These are phyloP conservation scores for Ptilonorhynchus violaceus DNA, from an alignment of 2,113 vertebrate genomes.

Conservation along the genomic window DNA sequence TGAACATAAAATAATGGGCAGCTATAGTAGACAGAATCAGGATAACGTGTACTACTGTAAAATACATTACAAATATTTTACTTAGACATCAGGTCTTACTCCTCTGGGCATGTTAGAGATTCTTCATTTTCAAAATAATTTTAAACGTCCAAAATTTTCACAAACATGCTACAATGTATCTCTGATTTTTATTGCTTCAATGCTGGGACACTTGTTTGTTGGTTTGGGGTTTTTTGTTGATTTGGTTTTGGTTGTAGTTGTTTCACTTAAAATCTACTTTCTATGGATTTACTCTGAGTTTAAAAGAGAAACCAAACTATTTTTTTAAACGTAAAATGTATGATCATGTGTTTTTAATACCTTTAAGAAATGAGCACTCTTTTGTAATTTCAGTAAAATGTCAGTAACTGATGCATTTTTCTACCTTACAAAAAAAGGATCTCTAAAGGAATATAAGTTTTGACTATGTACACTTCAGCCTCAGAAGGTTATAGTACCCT, in stretches of 20 bases:
- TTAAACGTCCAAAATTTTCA: not conserved
- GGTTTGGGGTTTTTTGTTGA: rapidly evolving
- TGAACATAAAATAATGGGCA: not conserved
- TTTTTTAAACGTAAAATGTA: not conserved
- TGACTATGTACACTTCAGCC: not conserved
- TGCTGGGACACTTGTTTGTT: not conserved
- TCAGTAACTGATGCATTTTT: not conserved
- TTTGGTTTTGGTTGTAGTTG: not conserved
- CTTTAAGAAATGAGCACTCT: not conserved
- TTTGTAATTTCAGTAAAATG: not conserved
- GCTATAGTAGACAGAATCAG: not conserved
- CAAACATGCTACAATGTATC: not conserved
- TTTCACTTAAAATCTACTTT: not conserved
- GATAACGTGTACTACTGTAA: not conserved
- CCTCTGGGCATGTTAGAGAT: not conserved
- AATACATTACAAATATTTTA: not conserved
- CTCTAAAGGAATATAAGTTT: not conserved
- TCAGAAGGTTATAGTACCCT: not conserved
- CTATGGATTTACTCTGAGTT: not conserved
- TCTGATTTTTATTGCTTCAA: not conserved
- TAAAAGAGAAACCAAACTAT: not conserved
- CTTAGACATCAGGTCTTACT: not conserved
- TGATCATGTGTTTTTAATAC: not conserved
- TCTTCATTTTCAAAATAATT: not conserved
- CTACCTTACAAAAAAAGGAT: not conserved